Conservation (phyloP, 2,888 invertebrate genomes). For the Exephanes ischioxanthus region DNA sequence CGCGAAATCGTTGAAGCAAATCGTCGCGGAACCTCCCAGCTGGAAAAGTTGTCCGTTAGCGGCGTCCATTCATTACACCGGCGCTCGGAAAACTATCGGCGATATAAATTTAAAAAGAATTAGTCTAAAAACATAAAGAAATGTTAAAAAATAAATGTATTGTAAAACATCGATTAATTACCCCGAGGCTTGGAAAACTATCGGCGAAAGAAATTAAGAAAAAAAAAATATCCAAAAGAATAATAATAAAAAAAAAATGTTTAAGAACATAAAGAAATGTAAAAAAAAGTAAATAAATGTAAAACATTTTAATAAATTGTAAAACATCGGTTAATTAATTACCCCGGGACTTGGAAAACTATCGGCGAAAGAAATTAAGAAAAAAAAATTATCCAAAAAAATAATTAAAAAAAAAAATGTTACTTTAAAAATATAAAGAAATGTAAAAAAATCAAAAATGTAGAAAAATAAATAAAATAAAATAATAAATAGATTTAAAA, state of each 20-base stretch:
- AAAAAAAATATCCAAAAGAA: not conserved
- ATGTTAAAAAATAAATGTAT: too few relatives aligned
- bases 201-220: not conserved
- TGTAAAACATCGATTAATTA: too few relatives aligned
- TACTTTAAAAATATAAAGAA: not conserved
- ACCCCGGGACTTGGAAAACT: too few relatives aligned
- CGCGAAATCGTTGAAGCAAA: conserved; percentile 49
- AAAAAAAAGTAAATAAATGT: too few relatives aligned
- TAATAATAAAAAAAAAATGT: not conserved
- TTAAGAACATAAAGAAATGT: not conserved
- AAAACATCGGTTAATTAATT: too few relatives aligned
- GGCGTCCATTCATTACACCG: conserved; percentile 14
- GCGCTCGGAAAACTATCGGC: too few relatives aligned
- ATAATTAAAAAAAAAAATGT: not conserved
- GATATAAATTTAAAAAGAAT: too few relatives aligned
- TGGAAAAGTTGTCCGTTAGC: conserved; percentile 23
- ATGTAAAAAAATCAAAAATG: too few relatives aligned
- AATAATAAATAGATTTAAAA: not conserved
- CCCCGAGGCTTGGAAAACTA: not conserved
- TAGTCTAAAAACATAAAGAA: too few relatives aligned
- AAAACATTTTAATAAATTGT: too few relatives aligned
- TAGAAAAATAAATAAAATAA: too few relatives aligned
- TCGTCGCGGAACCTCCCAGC: conserved; percentile 44
- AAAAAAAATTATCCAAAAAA: not conserved
- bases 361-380: too few relatives aligned